Evolutionary conservation across 2,888 invertebrate species (phyloP), one percentile per base, ranked within the genome.

Genomic region (Drosophila subquinaria): DNA sequence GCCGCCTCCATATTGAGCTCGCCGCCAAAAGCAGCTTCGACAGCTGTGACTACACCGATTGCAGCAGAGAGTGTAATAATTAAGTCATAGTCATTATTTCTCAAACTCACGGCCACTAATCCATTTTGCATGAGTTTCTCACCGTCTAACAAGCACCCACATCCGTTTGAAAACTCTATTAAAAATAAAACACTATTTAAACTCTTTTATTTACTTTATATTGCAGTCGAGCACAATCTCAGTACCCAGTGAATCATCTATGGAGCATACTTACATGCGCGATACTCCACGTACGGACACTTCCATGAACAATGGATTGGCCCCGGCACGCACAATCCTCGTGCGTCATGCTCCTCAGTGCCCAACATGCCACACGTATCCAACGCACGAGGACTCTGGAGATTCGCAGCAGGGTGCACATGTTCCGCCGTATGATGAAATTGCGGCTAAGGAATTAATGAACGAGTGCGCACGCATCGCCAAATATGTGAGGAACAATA

Each of bases 201-300:
- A 17, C 3, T 47, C 2, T 15, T 35, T 38, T 43, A 43, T n/a
- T 56, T 20, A 17, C 8, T 43, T n/a, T 1, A n/a, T n/a, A 23
- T 11, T 36, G 1, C 20, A 85, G 84, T 87, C 83, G 1, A 86
- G 88, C 55, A 83, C 86, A 3, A 86, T 87, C 20, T 85, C 84
- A 27, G 82, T 71, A 8, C 82, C 73, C 20, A 83, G 82, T 59
- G 88, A 88, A 47, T 13, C 71, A 15, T 77, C 82, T 0, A 94
- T 95, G 92, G 96, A 97, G 86, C 96, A 97, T 86, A 94, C 95
- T 85, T 97, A 97, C 88, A 94, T 96, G 9, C 94, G 95, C 79
- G 95, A 96, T 55, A 95, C 95, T 93, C 59, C 76, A 0, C 90
- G 91, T 2, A 74, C 67, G 13, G 83, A 88, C 8, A 50, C 47